A percentile compares a stretch with the other conserved stretches of the same genome.
Evolutionary conservation across 2,888 invertebrate genomes (phyloP).

Genomic region (Hirtodrosophila duncani): DNA sequence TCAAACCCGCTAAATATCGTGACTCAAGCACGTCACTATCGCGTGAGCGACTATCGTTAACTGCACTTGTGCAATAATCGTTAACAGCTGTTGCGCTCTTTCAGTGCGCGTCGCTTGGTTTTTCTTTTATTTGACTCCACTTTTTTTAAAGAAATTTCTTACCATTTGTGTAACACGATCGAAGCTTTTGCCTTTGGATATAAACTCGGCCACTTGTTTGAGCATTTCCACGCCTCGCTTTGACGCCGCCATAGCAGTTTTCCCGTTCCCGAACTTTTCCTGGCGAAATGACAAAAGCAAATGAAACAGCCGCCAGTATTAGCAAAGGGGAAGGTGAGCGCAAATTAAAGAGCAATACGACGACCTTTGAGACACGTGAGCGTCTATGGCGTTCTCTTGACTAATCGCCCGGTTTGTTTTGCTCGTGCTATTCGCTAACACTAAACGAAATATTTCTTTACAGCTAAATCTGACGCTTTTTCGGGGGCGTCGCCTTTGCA

Average conservation of each 20-base stretch:
- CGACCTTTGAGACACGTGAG: background rate
- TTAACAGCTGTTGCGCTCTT: conserved; percentile 30
- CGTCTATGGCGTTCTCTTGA: background rate
- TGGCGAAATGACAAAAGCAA: conserved; percentile 41
- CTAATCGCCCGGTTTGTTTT: conserved; percentile 32
- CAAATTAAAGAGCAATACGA: conserved; percentile 2
- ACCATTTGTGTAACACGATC: conserved; percentile 79
- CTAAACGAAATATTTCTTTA: too few relatives aligned
- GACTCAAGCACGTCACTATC: too few relatives aligned
- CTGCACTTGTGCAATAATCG: too few relatives aligned
- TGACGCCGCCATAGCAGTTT: conserved; percentile 42
- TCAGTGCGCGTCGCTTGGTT: background rate
- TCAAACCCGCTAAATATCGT: conserved; percentile 43
- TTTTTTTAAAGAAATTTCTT: conserved; percentile 37
- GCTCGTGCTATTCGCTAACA: conserved; percentile 35
- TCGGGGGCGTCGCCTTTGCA: conserved; percentile 9
- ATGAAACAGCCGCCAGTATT: conserved; percentile 29
- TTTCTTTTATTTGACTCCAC: background rate
- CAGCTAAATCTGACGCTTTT: background rate
- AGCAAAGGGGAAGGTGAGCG: conserved; percentile 12
- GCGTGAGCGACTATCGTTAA: too few relatives aligned
- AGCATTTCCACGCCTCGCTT: conserved; percentile 75
- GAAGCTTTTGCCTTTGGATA: conserved; percentile 74
- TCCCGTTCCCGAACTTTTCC: conserved; percentile 11
- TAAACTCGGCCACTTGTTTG: conserved; percentile 74